Conservation (phyloP, 2,888 invertebrate species). For the Acanthosoma haemorrhoidale region DNA sequence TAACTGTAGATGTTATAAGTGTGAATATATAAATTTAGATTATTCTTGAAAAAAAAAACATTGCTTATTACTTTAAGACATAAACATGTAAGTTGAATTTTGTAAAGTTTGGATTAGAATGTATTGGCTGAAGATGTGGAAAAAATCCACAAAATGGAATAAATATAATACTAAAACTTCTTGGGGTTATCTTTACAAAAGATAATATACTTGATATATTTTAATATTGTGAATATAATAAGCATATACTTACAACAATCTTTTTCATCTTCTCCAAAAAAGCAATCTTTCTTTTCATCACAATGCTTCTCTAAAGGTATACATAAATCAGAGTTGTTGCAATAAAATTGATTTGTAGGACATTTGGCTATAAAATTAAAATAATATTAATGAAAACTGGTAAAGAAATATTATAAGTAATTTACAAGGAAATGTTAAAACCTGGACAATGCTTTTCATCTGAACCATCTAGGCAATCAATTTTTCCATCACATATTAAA, state of each 20-base stretch:
- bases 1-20: too few relatives aligned
- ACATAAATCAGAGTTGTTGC: background rate
- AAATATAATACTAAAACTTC: too few relatives aligned
- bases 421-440: background rate
- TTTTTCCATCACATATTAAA: constrained; percentile 67
- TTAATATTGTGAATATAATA: too few relatives aligned
- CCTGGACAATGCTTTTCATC: constrained; percentile 64
- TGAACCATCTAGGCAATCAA: constrained; percentile 67
- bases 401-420: background rate
- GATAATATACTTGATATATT: too few relatives aligned
- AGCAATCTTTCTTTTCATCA: constrained; percentile 12
- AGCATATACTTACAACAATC: constrained; percentile 24
- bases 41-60: too few relatives aligned
- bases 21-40: too few relatives aligned
- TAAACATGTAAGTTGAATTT: too few relatives aligned
- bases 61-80: too few relatives aligned
- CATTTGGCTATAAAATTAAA: background rate
- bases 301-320: background rate
- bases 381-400: background rate
- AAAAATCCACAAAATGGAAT: too few relatives aligned
- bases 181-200: too few relatives aligned
- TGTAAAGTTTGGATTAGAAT: too few relatives aligned
- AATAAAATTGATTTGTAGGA: background rate
- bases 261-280: constrained; percentile 20
- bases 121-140: too few relatives aligned